Base-by-base conservation (phyloP, 2,113 vertebrate species). In the Amblyopsis rosae region DNA sequence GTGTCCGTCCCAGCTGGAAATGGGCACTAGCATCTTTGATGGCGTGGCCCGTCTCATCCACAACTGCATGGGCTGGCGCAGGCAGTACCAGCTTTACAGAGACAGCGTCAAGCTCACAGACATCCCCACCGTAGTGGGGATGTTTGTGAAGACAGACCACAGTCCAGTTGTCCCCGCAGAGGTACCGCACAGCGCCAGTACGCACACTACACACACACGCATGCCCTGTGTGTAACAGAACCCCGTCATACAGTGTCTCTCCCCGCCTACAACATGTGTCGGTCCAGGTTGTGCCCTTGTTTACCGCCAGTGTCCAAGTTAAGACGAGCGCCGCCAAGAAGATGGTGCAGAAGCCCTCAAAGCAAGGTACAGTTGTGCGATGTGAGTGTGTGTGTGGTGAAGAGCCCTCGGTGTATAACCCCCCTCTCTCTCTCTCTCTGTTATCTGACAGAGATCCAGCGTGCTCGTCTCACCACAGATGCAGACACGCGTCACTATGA, bases 401-500 rank as follows among this genome's bases (percentile, higher is more conserved):
- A 59, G 11, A 59, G 3, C 13, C 6, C 2, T 50, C 3, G 6
- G 2, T 33, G 15, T 10, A 17, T 49, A 26, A 16, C 33, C 19
- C 15, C 54, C 46, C 41, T n/a, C 17, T 0, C 11, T 35, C 1
- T 32, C 50, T 0, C 64, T 1, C 12, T 65, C 82, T 49, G 65
- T 60, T 3, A 59, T 59, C 51, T 19, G 4, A 32, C 69, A 86
- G 87, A 66, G 6, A 48, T 32, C 69, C 79, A 83, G 13, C 11
- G n/a, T 13, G 58, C 32, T 60, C 32, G 51, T 61, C 48, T 88
- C 16, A 65, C 80, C 57, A 3, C 78, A 35, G 78, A 91, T 0
- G 82, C 94, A 59, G 93, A 99, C 77, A 94, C 94, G 94, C 88
- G 93, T 58, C 92, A 93, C 66, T 99, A 99, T 78, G 90, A 81